Conservation (phyloP, 30 jellyfish, hydroid and myxozoan species). For the Haliclystus octoradiatus region DNA sequence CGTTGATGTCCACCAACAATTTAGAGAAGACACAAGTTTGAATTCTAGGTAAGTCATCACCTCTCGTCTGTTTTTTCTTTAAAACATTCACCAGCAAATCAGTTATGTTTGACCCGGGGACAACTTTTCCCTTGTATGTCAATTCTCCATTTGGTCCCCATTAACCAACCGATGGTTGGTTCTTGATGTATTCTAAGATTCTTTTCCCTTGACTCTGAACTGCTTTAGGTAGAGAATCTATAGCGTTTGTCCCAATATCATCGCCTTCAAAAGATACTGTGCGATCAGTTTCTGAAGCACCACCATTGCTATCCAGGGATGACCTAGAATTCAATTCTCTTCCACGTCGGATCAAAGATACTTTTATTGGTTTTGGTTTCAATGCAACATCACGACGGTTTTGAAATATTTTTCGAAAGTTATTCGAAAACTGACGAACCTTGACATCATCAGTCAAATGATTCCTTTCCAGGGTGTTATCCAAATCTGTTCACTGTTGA, state of each 20-base stretch:
- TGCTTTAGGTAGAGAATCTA: not conserved
- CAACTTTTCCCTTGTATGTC: not conserved
- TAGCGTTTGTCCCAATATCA: too few relatives aligned
- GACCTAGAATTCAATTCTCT: not conserved
- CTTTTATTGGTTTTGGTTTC: not conserved
- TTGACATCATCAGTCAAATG: not conserved
- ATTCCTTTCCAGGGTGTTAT: not conserved
- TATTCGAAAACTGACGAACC: not conserved
- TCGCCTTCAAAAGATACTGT: too few relatives aligned
- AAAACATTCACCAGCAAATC: not conserved
- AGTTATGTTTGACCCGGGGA: not conserved
- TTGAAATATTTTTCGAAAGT: not conserved
- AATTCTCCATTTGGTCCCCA: not conserved
- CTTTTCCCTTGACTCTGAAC: not conserved
- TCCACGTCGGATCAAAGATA: too few relatives aligned
- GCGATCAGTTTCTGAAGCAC: not conserved
- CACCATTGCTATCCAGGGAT: not conserved
- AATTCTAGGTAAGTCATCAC: not conserved
- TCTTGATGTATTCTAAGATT: not conserved
- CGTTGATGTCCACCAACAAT: not conserved
- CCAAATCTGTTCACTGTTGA: not conserved
- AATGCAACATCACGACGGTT: not conserved
- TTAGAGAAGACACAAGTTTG: not conserved
- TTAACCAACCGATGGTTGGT: not conserved
- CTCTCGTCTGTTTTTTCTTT: not conserved